A percentile compares a stretch with the other conserved stretches of the same genome.
Evolutionary conservation across 2,797 vertebrate species (phyloP).

Genomic region (Danio jaintianensis): DNA sequence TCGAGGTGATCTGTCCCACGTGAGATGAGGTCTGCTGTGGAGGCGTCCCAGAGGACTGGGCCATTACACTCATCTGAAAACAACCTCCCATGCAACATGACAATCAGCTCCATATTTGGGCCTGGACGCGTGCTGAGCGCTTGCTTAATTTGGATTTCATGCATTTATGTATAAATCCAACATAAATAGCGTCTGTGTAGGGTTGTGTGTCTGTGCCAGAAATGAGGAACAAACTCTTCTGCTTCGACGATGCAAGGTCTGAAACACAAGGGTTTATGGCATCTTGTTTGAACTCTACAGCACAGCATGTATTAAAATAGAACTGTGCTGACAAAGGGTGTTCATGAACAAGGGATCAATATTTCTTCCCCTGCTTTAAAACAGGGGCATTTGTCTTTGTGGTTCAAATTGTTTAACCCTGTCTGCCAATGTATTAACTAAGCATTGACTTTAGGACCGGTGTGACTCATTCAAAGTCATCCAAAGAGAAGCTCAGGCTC

Average conservation of each 20-base stretch:
- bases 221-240: slow-evolving; percentile 12
- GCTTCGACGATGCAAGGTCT: slow-evolving; percentile 4
- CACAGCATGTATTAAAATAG: slow-evolving; percentile 75
- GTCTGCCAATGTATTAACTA: slow-evolving; percentile 61
- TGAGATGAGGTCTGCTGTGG: slow-evolving; percentile 60
- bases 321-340: slow-evolving; percentile 80
- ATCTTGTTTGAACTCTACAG: slow-evolving; percentile 70
- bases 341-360: slow-evolving; percentile 77
- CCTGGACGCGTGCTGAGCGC: slow-evolving; percentile 17
- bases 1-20: slow-evolving; percentile 67
- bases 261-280: slow-evolving; percentile 34
- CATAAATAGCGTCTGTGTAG: slow-evolving; percentile 57
- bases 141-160: slow-evolving; percentile 33
- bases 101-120: slow-evolving; percentile 46
- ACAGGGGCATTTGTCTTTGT: slow-evolving; percentile 66
- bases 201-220: slow-evolving; percentile 30
- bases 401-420: slow-evolving; percentile 68
- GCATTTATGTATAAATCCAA: slow-evolving; percentile 46
- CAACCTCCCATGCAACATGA: slow-evolving; percentile 62
- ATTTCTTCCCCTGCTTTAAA: slow-evolving; percentile 64
- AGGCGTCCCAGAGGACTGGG: slow-evolving; percentile 62
- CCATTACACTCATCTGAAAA: slow-evolving; percentile 64
- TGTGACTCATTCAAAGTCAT: slow-evolving; percentile 46
- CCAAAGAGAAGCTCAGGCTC: slow-evolving; percentile 22
- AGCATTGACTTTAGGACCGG: slow-evolving; percentile 27